phyloP scores from a whole-genome alignment of 1,140 invertebrate genomes.

The Thereuonema tuberculata region DNA sequence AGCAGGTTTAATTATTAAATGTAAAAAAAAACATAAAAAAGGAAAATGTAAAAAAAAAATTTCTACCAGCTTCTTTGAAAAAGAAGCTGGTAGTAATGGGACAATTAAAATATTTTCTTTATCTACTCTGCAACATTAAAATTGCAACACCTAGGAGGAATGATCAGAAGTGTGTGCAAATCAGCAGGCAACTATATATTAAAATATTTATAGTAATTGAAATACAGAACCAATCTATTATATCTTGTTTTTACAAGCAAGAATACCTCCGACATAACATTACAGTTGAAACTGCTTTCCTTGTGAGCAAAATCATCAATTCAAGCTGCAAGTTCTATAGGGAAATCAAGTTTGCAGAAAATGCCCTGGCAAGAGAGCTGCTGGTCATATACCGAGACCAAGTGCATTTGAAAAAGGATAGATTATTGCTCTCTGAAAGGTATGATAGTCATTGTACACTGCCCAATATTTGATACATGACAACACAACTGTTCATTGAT shows the following conservation, averaged over 20 bases:
- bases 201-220: background rate
- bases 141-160: too few relatives aligned
- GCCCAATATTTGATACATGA: too few relatives aligned
- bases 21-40: too few relatives aligned
- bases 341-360: background rate
- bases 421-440: too few relatives aligned
- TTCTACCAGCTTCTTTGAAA: too few relatives aligned
- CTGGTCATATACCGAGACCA: background rate
- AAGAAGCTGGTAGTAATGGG: too few relatives aligned
- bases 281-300: background rate
- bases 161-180: background rate
- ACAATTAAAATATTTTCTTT: too few relatives aligned
- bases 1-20: too few relatives aligned
- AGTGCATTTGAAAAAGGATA: background rate
- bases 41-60: too few relatives aligned
- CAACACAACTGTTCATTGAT: too few relatives aligned
- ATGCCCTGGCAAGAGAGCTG: background rate
- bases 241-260: background rate
- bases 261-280: background rate
- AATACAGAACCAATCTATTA: background rate
- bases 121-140: too few relatives aligned
- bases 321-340: background rate
- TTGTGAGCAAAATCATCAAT: background rate
- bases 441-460: too few relatives aligned
- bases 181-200: background rate